These are phyloP conservation scores for Microplitis demolitor DNA, from an alignment of 1,140 invertebrate genomes.

Conservation along the genomic window DNA sequence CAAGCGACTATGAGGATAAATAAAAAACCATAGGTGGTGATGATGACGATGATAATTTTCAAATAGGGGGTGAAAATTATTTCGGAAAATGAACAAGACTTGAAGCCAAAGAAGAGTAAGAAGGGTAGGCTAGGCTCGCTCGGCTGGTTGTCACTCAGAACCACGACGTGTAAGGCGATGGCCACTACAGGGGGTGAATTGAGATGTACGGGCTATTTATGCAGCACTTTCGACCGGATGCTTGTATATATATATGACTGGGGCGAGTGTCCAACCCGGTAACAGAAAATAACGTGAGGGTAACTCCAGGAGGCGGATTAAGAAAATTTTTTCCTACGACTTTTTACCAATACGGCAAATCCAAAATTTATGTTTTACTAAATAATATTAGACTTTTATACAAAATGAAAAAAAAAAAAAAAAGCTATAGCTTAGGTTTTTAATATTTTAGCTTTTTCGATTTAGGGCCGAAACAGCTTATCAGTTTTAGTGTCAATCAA, in stretches of 20 bases:
- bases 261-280: not conserved
- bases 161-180: conserved; percentile 51
- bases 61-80: not conserved
- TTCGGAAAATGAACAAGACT: conserved; percentile 16
- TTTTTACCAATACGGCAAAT: not conserved
- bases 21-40: too few relatives aligned
- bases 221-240: conserved; percentile 48
- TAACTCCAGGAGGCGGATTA: not conserved
- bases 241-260: conserved; percentile 5
- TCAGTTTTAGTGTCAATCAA: too few relatives aligned
- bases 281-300: not conserved
- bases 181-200: conserved; percentile 52
- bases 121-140: not conserved
- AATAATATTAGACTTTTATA: too few relatives aligned
- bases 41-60: too few relatives aligned
- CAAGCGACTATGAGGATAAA: too few relatives aligned
- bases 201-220: conserved; percentile 55
- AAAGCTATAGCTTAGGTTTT: too few relatives aligned
- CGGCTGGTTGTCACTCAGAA: conserved; percentile 39
- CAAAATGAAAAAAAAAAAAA: too few relatives aligned
- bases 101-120: conserved; percentile 5
- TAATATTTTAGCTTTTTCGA: too few relatives aligned
- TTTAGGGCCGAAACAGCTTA: too few relatives aligned
- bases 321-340: not conserved
- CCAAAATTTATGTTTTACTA: not conserved